These are phyloP conservation scores for Mugil cephalus DNA, from an alignment of 2,113 vertebrate species.

Conservation along the genomic window DNA sequence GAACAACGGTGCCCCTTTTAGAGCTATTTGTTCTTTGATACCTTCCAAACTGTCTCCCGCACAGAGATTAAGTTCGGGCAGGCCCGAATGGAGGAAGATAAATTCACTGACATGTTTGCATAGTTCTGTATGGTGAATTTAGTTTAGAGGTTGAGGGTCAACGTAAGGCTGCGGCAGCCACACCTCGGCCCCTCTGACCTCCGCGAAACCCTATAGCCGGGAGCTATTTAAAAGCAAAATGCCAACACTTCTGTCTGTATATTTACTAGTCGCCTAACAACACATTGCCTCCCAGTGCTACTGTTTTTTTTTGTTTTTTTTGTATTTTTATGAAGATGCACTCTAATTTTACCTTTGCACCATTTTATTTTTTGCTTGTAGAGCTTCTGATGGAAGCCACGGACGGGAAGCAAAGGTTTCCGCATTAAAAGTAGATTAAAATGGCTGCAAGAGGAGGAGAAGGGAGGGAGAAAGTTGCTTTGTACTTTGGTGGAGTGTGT, in stretches of 20 bases:
- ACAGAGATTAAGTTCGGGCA: slow-evolving; percentile 1
- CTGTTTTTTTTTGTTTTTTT: not conserved
- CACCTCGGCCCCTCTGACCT: slow-evolving; percentile 68
- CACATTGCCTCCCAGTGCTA: slow-evolving; percentile 9
- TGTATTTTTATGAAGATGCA: not conserved
- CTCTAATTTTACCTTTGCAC: not conserved
- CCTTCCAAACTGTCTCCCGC: slow-evolving; percentile 6
- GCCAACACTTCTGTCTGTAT: slow-evolving; percentile 58
- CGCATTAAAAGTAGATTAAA: slow-evolving; percentile 48
- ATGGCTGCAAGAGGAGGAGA: slow-evolving; percentile 44
- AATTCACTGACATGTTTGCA: slow-evolving; percentile 72
- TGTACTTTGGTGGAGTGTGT: slow-evolving; percentile 49
- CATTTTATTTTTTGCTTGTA: slow-evolving; percentile 3
- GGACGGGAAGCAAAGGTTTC: slow-evolving; percentile 21
- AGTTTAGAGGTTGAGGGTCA: slow-evolving; percentile 70
- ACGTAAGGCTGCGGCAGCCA: slow-evolving; percentile 55
- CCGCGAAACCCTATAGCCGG: slow-evolving; percentile 62
- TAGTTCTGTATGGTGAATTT: slow-evolving; percentile 70
- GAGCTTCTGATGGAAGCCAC: slow-evolving; percentile 31
- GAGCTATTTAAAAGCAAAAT: slow-evolving; percentile 70
- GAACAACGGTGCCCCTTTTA: too few species aligned
- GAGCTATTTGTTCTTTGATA: not conserved
- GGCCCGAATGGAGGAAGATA: slow-evolving; percentile 44
- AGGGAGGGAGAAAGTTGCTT: slow-evolving; percentile 43
- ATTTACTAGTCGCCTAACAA: slow-evolving; percentile 42